A percentile compares a stretch with the other conserved stretches of the same genome.
Conservation (phyloP, 23 tunicate genomes). For the Ascidia mentula region DNA sequence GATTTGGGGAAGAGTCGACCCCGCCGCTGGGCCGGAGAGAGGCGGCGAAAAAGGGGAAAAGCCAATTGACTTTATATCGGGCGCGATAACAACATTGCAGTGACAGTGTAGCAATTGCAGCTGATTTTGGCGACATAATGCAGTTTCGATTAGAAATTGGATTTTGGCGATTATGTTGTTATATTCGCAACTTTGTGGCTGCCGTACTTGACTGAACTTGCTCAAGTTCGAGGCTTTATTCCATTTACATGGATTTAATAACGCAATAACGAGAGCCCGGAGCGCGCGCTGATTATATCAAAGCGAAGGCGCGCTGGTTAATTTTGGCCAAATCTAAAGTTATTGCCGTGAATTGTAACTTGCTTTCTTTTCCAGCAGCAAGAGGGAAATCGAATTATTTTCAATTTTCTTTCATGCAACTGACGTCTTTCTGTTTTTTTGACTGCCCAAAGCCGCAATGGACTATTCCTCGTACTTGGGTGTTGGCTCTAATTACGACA, state of each 20-base stretch:
- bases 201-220: background rate
- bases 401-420: background rate
- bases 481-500: conserved; percentile 65
- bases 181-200: background rate
- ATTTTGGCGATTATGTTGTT: conserved; percentile 36
- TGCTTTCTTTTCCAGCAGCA: background rate
- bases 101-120: conserved; percentile 23
- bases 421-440: background rate
- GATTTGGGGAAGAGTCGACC: background rate
- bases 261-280: background rate
- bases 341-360: background rate
- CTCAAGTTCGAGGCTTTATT: conserved; percentile 28
- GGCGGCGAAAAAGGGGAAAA: conserved; percentile 39
- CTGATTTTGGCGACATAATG: conserved; percentile 8
- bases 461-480: conserved; percentile 90
- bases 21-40: background rate
- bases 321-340: background rate
- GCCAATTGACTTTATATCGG: conserved; percentile 63
- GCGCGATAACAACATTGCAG: conserved; percentile 23
- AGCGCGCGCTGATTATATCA: background rate
- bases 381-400: background rate
- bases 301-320: background rate
- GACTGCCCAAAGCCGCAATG: conserved; percentile 32
- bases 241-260: conserved; percentile 38
- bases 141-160: conserved; percentile 30